Conservation (phyloP, 2,888 invertebrate species). For the Microplitis deprimator region DNA sequence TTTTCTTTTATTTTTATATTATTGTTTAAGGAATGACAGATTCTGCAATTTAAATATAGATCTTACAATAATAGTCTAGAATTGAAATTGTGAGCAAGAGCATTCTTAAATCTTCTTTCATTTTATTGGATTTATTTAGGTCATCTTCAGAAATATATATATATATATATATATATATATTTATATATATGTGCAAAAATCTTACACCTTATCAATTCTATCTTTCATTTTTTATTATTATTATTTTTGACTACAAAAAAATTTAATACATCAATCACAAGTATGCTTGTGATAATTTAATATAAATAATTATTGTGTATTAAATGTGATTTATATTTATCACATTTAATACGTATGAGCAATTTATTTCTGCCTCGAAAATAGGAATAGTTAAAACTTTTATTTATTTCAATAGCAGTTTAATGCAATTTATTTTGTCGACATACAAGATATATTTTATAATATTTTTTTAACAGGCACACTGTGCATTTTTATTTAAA, state of each 20-base stretch:
- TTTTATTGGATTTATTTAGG: constrained; percentile 52
- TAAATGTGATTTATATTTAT: not conserved
- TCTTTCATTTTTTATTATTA: not conserved
- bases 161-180: constrained; percentile 27
- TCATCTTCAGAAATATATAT: constrained; percentile 63
- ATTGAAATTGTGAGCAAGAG: constrained; percentile 66
- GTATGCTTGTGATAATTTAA: constrained; percentile 12
- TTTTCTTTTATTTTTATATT: constrained; percentile 43
- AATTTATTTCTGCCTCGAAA: constrained; percentile 15
- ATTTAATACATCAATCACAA: constrained; percentile 23
- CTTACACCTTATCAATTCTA: constrained; percentile 24
- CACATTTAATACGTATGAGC: not conserved
- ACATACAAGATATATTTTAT: constrained; percentile 19
- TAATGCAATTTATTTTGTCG: not conserved
- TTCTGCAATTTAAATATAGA: constrained; percentile 66
- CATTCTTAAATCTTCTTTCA: constrained; percentile 49
- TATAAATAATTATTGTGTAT: not conserved
- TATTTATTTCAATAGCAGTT: constrained; percentile 2
- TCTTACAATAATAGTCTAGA: constrained; percentile 63
- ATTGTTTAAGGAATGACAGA: constrained; percentile 66
- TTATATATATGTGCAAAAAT: not conserved
- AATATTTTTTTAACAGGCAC: constrained; percentile 35
- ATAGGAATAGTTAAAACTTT: constrained; percentile 5
- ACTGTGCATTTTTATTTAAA: constrained; percentile 31
- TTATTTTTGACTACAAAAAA: constrained; percentile 24